Percentiles rank a stretch among this genome's conserved stretches.
phyloP scores from a whole-genome alignment of 2,113 vertebrate genomes.

The Ceyx margarethae region DNA sequence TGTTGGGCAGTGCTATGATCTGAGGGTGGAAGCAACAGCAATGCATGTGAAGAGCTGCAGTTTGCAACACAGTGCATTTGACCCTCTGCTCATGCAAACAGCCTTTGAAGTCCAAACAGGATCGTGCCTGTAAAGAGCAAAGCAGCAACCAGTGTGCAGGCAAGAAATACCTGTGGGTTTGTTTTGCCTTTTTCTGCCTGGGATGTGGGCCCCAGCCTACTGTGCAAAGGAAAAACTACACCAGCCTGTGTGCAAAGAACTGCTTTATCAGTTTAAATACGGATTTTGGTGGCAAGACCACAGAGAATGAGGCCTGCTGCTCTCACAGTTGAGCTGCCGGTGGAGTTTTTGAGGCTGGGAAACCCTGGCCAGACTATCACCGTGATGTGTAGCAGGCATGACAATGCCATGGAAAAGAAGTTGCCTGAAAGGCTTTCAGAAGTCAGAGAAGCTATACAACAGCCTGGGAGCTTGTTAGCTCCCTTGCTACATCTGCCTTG shows the following conservation, averaged over 20 bases:
- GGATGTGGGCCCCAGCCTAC: too few relatives aligned
- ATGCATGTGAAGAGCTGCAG: neutral
- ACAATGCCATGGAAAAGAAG: slow-evolving; percentile 56
- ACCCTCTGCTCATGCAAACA: neutral
- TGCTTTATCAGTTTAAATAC: neutral
- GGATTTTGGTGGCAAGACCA: neutral
- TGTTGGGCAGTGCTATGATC: neutral
- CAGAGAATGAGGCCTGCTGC: neutral
- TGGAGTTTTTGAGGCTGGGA: neutral
- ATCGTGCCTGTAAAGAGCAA: fast-evolving
- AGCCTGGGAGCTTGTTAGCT: slow-evolving; percentile 61
- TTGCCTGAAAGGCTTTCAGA: slow-evolving; percentile 59
- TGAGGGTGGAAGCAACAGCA: neutral
- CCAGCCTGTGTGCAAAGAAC: neutral
- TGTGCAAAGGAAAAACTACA: neutral
- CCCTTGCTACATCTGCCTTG: slow-evolving; percentile 60
- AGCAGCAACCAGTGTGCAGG: neutral
- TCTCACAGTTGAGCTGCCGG: neutral
- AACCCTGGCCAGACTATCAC: neutral
- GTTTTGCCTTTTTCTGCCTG: neutral
- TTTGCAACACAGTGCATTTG: neutral
- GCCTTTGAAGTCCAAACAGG: neutral
- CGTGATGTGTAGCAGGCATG: slow-evolving; percentile 43
- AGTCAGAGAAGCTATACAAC: slow-evolving; percentile 62
- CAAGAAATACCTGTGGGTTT: neutral